These are phyloP conservation scores for Bhutanitis thaidina DNA, from an alignment of 2,888 invertebrate species.

Conservation along the genomic window DNA sequence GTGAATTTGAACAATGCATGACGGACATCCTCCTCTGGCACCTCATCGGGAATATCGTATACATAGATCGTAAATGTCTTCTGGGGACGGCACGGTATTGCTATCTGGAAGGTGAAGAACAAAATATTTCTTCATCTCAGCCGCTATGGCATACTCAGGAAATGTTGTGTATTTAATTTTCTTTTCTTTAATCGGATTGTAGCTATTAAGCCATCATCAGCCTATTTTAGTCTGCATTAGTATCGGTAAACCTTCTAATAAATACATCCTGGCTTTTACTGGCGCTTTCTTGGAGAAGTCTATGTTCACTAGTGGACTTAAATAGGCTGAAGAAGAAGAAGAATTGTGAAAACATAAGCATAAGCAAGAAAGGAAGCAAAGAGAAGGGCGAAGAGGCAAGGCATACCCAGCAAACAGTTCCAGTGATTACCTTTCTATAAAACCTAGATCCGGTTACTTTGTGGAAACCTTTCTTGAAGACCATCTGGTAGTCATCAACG, in stretches of 20 bases:
- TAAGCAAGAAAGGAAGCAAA: constrained; percentile 18
- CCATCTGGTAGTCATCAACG: constrained; percentile 91
- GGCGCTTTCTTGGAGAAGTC: too few species aligned
- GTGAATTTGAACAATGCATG: constrained; percentile 89
- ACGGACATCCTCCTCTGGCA: constrained; percentile 91
- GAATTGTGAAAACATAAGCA: constrained; percentile 14
- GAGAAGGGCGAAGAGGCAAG: constrained; percentile 46
- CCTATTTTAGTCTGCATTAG: too few species aligned
- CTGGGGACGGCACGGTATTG: constrained; percentile 91
- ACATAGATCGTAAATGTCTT: constrained; percentile 92
- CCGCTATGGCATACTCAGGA: too few species aligned
- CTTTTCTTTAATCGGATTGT: too few species aligned
- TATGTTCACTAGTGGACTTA: too few species aligned
- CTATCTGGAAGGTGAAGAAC: constrained; percentile 71
- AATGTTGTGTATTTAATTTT: too few species aligned
- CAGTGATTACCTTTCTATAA: constrained; percentile 86
- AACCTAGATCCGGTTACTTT: constrained; percentile 91
- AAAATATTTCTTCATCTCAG: too few species aligned
- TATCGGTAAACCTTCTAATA: too few species aligned
- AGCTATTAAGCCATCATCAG: too few species aligned
- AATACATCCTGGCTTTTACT: too few species aligned
- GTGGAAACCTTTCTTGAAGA: constrained; percentile 92
- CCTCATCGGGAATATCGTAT: constrained; percentile 90
- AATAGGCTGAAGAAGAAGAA: too few species aligned
- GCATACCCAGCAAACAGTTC: constrained; percentile 25